These are phyloP conservation scores for Sebastes vulpes DNA, from an alignment of 2,797 vertebrate genomes.

Conservation along the genomic window DNA sequence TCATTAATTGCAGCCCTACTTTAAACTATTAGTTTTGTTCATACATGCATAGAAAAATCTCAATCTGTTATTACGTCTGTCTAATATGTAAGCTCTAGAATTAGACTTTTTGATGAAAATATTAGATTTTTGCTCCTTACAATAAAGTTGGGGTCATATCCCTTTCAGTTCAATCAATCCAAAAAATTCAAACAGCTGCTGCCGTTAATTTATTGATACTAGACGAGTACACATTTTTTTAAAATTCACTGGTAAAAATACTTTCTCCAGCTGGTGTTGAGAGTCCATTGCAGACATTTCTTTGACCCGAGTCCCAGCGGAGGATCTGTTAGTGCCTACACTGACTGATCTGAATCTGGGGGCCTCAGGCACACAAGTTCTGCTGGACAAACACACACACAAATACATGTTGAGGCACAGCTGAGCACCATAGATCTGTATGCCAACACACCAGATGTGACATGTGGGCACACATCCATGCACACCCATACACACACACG, in stretches of 20 bases:
- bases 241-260: background rate
- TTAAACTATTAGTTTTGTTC: background rate
- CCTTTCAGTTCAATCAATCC: background rate
- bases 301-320: slow-evolving; percentile 33
- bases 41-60: background rate
- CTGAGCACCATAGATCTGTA: slow-evolving; percentile 40
- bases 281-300: slow-evolving; percentile 23
- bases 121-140: background rate
- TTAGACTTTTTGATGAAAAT: background rate
- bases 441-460: slow-evolving; percentile 56
- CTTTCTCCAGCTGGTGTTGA: slow-evolving; percentile 23
- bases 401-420: slow-evolving; percentile 45
- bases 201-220: background rate
- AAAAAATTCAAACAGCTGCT: background rate
- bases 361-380: slow-evolving; percentile 20
- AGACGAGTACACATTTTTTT: background rate
- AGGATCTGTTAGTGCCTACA: slow-evolving; percentile 23
- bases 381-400: slow-evolving; percentile 15
- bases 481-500: background rate
- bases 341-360: slow-evolving; percentile 43
- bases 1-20: no score
- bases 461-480: background rate
- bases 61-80: no score
- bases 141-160: background rate
- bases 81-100: background rate